Conservation (phyloP, 2,113 vertebrate genomes). For the Orientallactaga bullata region DNA sequence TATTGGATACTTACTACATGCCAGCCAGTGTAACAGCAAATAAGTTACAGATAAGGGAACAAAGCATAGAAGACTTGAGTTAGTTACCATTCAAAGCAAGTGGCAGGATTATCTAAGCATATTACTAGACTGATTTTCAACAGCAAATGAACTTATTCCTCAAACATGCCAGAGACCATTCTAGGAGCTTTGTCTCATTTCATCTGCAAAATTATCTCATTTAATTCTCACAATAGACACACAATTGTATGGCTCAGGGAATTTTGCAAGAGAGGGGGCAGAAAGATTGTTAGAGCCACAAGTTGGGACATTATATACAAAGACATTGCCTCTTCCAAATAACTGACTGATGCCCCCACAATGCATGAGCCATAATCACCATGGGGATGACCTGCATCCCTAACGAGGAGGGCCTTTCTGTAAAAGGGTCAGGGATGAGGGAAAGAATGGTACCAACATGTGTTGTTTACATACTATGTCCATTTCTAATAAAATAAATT, state of each 20-base stretch:
- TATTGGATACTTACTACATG: conserved; percentile 20
- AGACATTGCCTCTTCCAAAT: too few relatives aligned
- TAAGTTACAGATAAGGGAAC: background rate
- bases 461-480: too few relatives aligned
- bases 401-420: too few relatives aligned
- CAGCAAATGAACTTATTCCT: background rate
- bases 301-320: too few relatives aligned
- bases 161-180: background rate
- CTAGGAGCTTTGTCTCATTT: conserved; percentile 12
- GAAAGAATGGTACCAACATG: too few relatives aligned
- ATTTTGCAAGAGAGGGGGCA: too few relatives aligned
- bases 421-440: too few relatives aligned
- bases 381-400: too few relatives aligned
- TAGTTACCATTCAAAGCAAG: background rate
- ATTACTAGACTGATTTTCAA: background rate
- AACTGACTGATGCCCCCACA: too few relatives aligned
- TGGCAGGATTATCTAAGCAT: background rate
- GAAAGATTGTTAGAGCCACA: too few relatives aligned
- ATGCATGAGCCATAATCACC: too few relatives aligned
- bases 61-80: background rate
- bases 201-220: conserved; percentile 28
- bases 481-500: too few relatives aligned
- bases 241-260: background rate
- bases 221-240: conserved; percentile 51
- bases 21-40: background rate